Evolutionary conservation across 1,140 invertebrate species (phyloP).

Genomic region (Penaeus indicus): DNA sequence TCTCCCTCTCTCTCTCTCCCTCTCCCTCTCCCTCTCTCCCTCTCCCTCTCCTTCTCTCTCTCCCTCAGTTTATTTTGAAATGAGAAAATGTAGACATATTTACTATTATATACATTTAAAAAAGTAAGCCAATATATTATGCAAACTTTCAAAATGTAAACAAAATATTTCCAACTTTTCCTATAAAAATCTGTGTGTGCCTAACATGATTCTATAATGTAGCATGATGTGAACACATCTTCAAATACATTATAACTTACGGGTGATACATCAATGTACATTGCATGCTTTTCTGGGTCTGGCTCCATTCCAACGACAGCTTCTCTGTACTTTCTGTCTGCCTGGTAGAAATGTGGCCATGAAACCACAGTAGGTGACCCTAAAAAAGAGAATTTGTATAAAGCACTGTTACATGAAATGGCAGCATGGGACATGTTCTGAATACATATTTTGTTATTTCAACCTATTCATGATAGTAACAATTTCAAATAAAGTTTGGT

Average conservation of each 20-base stretch:
- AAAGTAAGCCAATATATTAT: background rate
- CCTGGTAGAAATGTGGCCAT: conserved; percentile 85
- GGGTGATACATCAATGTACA: conserved; percentile 71
- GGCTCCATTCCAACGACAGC: conserved; percentile 82
- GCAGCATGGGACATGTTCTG: too few species aligned
- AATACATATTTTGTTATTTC: too few species aligned
- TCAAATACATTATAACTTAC: conserved; percentile 71
- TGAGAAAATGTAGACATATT: too few species aligned
- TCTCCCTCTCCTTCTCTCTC: too few species aligned
- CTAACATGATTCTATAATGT: background rate
- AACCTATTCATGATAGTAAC: too few species aligned
- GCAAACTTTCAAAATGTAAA: background rate
- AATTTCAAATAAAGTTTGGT: too few species aligned
- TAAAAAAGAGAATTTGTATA: conserved; percentile 70
- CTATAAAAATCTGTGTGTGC: background rate
- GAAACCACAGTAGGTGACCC: conserved; percentile 80
- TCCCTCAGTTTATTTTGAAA: too few species aligned
- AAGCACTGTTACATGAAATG: background rate
- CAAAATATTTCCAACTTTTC: background rate
- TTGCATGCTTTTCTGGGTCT: conserved; percentile 72
- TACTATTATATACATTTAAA: background rate
- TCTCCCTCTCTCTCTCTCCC: too few species aligned
- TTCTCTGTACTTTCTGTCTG: conserved; percentile 77
- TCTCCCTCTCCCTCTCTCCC: too few species aligned
- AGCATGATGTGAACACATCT: background rate